Base-by-base conservation (phyloP, 2,888 invertebrate species). In the Drosophila austrosaltans region DNA sequence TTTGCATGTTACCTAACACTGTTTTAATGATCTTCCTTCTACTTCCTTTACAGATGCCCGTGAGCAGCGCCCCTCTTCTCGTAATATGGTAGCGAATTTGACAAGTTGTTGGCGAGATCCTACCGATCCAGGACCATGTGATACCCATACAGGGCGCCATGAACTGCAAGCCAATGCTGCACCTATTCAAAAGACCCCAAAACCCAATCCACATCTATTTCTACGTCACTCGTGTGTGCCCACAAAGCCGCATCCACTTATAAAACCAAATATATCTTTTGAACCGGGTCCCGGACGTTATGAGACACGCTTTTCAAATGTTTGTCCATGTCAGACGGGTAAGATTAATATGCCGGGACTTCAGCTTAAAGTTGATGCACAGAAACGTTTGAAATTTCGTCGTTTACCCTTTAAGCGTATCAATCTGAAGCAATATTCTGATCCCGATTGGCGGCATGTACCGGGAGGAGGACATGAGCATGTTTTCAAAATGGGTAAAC, bases 271-370 rank as follows among this genome's bases (percentile, higher is more conserved):
- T 42, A 75, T 53, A 0, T 83, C 90, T 5, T 91, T 90, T 32
- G 67, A 70, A 3, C 89, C 90, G 0, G 90, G 83, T 0, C 91
- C 91, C 0, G 91, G 92, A 0, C 90, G 92, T 1, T 91, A 91
- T 58, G 87, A 90, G 2, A 72, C 62, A 22, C 80, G 89, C 25
- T 89, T 76, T 62, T 56, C 75, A 0, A 65, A 72, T 2, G 63
- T 70, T 3, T 91, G 91, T 58, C 72, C 78, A 7, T 90, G 91
- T 56, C 53, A 73, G 5, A 25, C 68, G 2, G 77, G 78, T 10
- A 80, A 78, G 20, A 75, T 68, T 1, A 60, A 53, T 2, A 60
- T 78, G 59, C 87, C 91, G 1, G 76, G 75, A 0, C 64, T 91
- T 2, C 76, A 79, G 54, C 20, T 90, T 2, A 1, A 64, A 2